Conservation (phyloP, 2,797 vertebrate genomes). For the Chromis chromis region DNA sequence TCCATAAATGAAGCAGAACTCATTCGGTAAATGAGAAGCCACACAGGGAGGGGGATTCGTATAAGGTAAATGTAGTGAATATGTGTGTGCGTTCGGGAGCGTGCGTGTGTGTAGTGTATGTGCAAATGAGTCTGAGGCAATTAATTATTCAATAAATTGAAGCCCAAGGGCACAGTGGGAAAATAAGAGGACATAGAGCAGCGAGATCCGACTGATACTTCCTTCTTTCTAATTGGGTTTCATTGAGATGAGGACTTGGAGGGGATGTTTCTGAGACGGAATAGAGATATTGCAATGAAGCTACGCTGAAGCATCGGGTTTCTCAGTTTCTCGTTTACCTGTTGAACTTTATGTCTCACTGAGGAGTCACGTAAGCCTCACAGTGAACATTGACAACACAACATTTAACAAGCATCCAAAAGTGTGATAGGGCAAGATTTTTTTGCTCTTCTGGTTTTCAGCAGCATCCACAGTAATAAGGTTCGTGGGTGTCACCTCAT, state of each 20-base stretch:
- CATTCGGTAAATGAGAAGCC: constrained; percentile 52
- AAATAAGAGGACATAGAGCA: constrained; percentile 39
- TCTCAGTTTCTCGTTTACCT: background rate
- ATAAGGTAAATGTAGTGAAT: constrained; percentile 8
- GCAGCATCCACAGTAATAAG: background rate
- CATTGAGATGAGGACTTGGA: constrained; percentile 36
- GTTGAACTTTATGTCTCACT: background rate
- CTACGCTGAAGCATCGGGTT: background rate
- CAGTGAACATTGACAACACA: background rate
- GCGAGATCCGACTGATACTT: constrained; percentile 30
- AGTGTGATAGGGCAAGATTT: background rate
- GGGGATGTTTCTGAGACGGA: constrained; percentile 29
- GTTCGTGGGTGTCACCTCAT: too few relatives aligned
- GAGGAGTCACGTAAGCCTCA: background rate
- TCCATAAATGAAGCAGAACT: constrained; percentile 54
- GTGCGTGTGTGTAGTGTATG: constrained; percentile 12
- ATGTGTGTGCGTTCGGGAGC: background rate
- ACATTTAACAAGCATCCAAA: background rate
- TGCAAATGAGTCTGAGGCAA: constrained; percentile 53
- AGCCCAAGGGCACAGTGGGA: constrained; percentile 50
- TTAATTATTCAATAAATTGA: constrained; percentile 73
- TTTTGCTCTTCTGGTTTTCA: background rate
- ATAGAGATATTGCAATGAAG: background rate
- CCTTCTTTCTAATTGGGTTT: constrained; percentile 57
- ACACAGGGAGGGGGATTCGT: constrained; percentile 6